These are phyloP conservation scores for Schizopygopsis pylzovi DNA, from an alignment of 2,797 vertebrate species.

Conservation along the genomic window DNA sequence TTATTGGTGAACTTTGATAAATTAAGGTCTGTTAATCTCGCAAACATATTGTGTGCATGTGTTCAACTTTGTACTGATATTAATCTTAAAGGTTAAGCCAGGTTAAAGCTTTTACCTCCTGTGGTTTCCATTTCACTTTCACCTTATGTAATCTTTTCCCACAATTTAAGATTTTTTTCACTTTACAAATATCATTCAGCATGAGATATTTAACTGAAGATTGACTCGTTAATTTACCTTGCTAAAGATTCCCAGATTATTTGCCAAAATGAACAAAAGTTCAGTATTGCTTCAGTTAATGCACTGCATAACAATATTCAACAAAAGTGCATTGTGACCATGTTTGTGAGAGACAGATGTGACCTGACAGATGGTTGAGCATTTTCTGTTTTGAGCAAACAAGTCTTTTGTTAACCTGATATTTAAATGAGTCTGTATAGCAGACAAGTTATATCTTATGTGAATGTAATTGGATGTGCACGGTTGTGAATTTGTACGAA, in stretches of 20 bases:
- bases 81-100: neutral
- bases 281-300: neutral
- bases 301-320: neutral
- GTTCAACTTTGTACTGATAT: neutral
- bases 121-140: slow-evolving; percentile 24
- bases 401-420: neutral
- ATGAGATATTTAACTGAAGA: neutral
- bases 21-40: neutral
- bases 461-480: neutral
- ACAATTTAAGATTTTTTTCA: neutral
- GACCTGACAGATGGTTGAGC: slow-evolving; percentile 9
- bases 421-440: neutral
- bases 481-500: neutral
- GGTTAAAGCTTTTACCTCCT: neutral
- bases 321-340: neutral
- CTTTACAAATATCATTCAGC: neutral
- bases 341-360: neutral
- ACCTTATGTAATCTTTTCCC: neutral
- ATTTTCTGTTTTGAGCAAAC: neutral
- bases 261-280: neutral
- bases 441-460: neutral
- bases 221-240: neutral
- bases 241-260: neutral
- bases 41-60: neutral
- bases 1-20: neutral